Evolutionary conservation across 1,140 invertebrate genomes (phyloP), one percentile per base, ranked within the genome.

Genomic region (Apis laboriosa): DNA sequence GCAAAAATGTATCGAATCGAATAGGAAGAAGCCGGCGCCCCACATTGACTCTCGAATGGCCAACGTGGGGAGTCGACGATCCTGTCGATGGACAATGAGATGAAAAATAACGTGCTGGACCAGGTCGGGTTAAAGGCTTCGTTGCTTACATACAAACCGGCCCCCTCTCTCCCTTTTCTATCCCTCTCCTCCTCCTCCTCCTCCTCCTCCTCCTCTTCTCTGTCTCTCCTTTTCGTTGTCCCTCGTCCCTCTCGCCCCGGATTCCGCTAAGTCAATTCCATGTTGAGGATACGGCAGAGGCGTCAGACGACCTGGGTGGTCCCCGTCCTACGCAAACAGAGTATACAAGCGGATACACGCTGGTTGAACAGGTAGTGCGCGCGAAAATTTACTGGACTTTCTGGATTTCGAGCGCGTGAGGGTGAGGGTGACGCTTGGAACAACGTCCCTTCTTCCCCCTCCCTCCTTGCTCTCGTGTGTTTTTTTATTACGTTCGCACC

Each of bases 271-370:
- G 90, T 92, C 90, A 90, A 91, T 90, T 88, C 90, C 86, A 83
- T 83, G 80, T 74, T 9, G 83, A 86, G 87, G 86, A 85, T 78
- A 88, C 72, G 86, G 88, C 85, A 88, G 89, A 92, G 91, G 91
- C 91, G 90, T 92, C 88, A 83, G 87, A 76, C 88, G 83, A 88
- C 90, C 86, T 92, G 92, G 91, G 92, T 92, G 92, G 92, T 92
- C 92, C 81, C 66, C 89, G 87, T 92, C 92, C 92, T 92, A 92
- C 92, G 92, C 92, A 93, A 93, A 93, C 91, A 92, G 89, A 84
- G 82, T 64, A 76, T 84, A 83, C 80, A 84, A 80, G 76, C 55
- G 71, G 72, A 84, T 85, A 83, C 79, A 80, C 55, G 75, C 77
- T 80, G 75, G 83, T 53, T 43, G 88, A 91, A 91, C 91, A 90